Evolutionary conservation across 2,888 invertebrate species (phyloP), one percentile per base, ranked within the genome.

Genomic region (Nowickia ferox): DNA sequence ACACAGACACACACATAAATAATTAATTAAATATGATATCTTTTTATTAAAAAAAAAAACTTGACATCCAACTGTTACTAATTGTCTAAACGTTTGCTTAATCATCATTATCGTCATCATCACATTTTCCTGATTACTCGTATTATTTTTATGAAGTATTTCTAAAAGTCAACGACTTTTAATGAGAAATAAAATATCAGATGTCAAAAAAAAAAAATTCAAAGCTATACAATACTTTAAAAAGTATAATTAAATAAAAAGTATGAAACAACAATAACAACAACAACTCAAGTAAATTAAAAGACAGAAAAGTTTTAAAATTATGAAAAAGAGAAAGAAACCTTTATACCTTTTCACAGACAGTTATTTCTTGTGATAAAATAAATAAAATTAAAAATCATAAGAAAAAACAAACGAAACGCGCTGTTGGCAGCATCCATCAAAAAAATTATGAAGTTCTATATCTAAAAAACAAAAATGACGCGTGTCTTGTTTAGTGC

Each of bases 401-500:
- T 13, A 68, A 61, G n/a, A 51, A 51, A n/a, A 17, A 17, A 1
- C 9, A 38, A 51, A 15, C 9, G 19, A 53, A 48, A 15, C 15
- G n/a, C 8, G 19, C 2, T 42, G 15, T 51, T 59, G 51, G n/a
- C 53, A 61, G 61, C 59, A 75, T 68, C 22, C 38, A 65, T 22
- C 9, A 22, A 59, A 59, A 10, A 17, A 68, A 68, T 61, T 68
- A 61, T 61, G 19, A 40, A 75, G 48, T 51, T 74, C 66, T 59
- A 30, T 46, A 11, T 13, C 9, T 46, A 46, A 46, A 61, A 38
- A 74, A 38, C 44, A 59, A 75, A 63, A 46, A 61, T 75, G 74
- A 81, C 74, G 81, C 81, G 81, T 81, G 81, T 75, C 75, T 81
- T 61, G 53, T 69, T 68, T 75, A 53, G 53, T 44, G 57, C 55